Percentiles rank a stretch among this genome's conserved stretches.
These are phyloP conservation scores for Tineola bisselliella DNA, from an alignment of 2,888 invertebrate genomes.

Conservation along the genomic window DNA sequence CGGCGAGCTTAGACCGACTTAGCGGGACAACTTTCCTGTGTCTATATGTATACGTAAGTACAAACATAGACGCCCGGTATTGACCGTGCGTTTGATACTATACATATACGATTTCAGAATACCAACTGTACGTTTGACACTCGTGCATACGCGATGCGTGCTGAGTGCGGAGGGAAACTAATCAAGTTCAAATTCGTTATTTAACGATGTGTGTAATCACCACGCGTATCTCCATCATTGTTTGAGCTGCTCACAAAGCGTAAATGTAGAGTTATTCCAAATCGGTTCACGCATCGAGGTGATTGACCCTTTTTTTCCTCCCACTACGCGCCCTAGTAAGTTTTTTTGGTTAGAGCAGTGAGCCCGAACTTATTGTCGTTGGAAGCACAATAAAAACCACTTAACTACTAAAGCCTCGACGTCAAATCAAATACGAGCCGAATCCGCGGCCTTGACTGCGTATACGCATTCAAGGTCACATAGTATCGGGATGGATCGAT, in stretches of 20 bases:
- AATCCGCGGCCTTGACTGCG: slow-evolving; percentile 47
- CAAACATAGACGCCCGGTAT: neutral
- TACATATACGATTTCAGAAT: neutral
- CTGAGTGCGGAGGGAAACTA: neutral
- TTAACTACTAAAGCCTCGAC: slow-evolving; percentile 24
- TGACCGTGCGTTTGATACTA: neutral
- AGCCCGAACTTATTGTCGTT: slow-evolving; percentile 48
- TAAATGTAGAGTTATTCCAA: slow-evolving; percentile 32
- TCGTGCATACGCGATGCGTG: neutral
- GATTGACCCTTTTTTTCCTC: slow-evolving; percentile 47
- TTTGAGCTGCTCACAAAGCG: slow-evolving; percentile 9
- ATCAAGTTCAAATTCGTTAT: slow-evolving; percentile 13
- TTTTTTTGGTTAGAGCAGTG: slow-evolving; percentile 40
- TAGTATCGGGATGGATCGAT: slow-evolving; percentile 8
- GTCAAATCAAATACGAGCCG: slow-evolving; percentile 32
- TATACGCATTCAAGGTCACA: slow-evolving; percentile 39
- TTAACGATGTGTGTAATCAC: slow-evolving; percentile 12
- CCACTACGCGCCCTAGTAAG: slow-evolving; percentile 23
- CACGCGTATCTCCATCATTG: slow-evolving; percentile 13
- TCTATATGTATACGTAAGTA: neutral
- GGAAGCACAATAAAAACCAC: slow-evolving; percentile 44
- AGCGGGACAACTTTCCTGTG: slow-evolving; percentile 6
- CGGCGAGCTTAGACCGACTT: neutral
- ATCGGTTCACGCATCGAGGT: slow-evolving; percentile 50
- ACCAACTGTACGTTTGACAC: neutral